Evolutionary conservation across 2,113 vertebrate species (phyloP).

Genomic region (Scolopax mira): DNA sequence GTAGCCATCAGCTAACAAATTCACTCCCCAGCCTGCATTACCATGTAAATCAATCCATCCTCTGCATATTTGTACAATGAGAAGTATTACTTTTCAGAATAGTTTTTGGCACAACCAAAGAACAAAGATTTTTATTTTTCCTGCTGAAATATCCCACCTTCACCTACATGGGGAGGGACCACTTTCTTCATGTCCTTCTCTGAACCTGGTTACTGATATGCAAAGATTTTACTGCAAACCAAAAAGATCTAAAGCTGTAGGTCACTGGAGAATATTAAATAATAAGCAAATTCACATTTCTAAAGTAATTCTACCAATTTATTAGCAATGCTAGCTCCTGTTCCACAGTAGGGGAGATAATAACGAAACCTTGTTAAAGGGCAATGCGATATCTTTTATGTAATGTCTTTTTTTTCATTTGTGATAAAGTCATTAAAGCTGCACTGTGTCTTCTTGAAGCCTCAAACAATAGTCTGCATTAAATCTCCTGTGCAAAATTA

Average conservation of each 20-base stretch:
- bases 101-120: background rate
- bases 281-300: constrained; percentile 69
- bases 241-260: constrained; percentile 55
- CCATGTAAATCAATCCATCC: constrained; percentile 21
- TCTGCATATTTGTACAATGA: background rate
- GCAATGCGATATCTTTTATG: constrained; percentile 53
- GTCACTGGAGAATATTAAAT: constrained; percentile 57
- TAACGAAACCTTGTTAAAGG: constrained; percentile 69
- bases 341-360: constrained; percentile 68
- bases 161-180: background rate
- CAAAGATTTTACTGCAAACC: constrained; percentile 24
- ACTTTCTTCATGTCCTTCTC: background rate
- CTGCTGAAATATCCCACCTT: background rate
- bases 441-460: constrained; percentile 43
- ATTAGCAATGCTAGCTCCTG: constrained; percentile 45
- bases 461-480: constrained; percentile 36
- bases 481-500: constrained; percentile 63
- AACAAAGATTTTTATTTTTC: background rate
- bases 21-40: constrained; percentile 26
- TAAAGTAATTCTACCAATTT: constrained; percentile 68
- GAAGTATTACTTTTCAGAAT: background rate
- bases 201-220: constrained; percentile 22
- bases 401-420: constrained; percentile 54
- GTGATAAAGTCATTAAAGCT: constrained; percentile 65
- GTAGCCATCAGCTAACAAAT: constrained; percentile 43